phyloP scores from a whole-genome alignment of 2,888 invertebrate genomes.

The Lithophane ornitopus region DNA sequence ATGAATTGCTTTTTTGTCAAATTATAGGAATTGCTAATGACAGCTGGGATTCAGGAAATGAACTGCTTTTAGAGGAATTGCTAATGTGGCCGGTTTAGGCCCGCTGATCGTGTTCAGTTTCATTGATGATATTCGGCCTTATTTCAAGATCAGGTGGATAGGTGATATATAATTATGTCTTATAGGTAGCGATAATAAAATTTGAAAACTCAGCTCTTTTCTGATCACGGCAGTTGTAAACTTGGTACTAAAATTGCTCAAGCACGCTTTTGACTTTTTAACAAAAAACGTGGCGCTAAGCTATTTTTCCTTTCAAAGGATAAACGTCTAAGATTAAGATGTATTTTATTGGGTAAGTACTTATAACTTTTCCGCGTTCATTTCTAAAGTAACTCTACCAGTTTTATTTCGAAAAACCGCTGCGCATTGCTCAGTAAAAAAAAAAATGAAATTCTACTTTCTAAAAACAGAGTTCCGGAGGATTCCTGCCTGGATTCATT shows the following conservation, averaged over 20 bases:
- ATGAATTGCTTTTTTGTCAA: no score
- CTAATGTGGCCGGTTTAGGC: no score
- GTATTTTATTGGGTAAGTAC: not conserved
- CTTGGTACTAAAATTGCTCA: constrained; percentile 28
- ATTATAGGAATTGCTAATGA: no score
- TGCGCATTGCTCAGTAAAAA: not conserved
- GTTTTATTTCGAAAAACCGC: not conserved
- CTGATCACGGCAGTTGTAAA: constrained; percentile 23
- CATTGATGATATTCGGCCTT: not conserved
- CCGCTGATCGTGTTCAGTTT: not conserved
- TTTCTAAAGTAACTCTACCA: not conserved
- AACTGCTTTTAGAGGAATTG: no score
- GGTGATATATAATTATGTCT: not conserved
- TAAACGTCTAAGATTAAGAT: not conserved
- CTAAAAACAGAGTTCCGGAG: not conserved
- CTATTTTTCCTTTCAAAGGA: not conserved
- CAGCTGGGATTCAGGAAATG: no score
- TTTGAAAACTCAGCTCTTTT: constrained; percentile 29
- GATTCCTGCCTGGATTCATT: not conserved
- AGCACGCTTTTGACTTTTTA: constrained; percentile 6
- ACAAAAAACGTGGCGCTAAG: not conserved
- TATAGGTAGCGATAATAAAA: constrained; percentile 12
- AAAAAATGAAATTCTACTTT: not conserved
- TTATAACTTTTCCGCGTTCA: not conserved
- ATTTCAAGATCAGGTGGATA: no score